Base-by-base conservation (phyloP, 1,140 invertebrate species). In the Colletes latitarsis region DNA sequence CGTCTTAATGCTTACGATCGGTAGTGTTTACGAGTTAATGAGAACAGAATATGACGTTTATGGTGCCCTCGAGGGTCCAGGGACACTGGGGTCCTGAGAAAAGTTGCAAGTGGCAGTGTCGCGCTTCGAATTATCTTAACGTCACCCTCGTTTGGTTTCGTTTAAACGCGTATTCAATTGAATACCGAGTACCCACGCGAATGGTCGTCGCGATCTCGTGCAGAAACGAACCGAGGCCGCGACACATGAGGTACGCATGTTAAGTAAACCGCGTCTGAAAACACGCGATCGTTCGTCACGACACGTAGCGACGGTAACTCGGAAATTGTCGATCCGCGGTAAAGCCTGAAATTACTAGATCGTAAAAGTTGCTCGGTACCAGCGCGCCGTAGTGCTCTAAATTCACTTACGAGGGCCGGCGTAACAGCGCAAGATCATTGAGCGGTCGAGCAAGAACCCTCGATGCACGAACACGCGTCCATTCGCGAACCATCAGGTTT, bases 281-380 rank as follows among this genome's bases (percentile, higher is more conserved):
- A 9, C 77, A 79, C 77, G 77, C 77, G 77, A 79, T 79, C 77
- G 77, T 66, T 8, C 70, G 17, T 79, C 77, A 79, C 77, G 69
- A 63, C 69, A 73, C 77, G 69, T 72, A 64, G 58, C 60, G 41
- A 9, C 14, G 60, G 77, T 63, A 79, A 79, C 77, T 43, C 52
- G 70, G 70, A 66, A 79, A 73, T 72, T 43, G 69, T n/a, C 39
- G 76, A 46, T 63, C 68, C 8, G 30, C 46, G 6, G 66, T 10
- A 12, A 19, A 67, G 64, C n/a, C 58, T 72, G 77, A 57, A 73
- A 73, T 79, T 64, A 73, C 77, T 66, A 39, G 77, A 79, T 79
- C 69, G 77, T 73, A 79, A 79, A 79, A 73, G 77, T 73, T 55
- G 30, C 49, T n/a, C 17, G 46, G 58, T 15, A 53, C 57, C 15